Evolutionary conservation across 2,888 invertebrate genomes (phyloP).

Genomic region (Drosophila fungiperda): DNA sequence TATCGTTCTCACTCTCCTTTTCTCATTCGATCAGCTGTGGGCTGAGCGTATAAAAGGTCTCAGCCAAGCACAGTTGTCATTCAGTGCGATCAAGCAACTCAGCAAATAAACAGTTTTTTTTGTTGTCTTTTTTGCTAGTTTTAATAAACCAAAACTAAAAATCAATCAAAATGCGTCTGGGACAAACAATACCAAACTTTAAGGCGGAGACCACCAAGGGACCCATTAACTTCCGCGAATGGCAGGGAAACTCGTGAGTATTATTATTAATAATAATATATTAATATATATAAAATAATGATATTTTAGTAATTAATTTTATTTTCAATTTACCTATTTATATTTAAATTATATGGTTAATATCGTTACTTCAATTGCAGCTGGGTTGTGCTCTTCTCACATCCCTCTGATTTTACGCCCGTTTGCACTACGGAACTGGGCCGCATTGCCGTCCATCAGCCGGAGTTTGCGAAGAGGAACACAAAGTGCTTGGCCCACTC

Average conservation of each 20-base stretch:
- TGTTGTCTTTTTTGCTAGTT: not conserved
- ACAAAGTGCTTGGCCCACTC: conserved; percentile 93
- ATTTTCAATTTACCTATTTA: not conserved
- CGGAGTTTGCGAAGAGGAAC: conserved; percentile 89
- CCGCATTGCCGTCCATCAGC: conserved; percentile 89
- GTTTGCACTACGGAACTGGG: conserved; percentile 96
- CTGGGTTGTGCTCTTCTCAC: conserved; percentile 95
- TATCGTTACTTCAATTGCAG: conserved; percentile 73
- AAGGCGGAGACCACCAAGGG: conserved; percentile 90
- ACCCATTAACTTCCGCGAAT: conserved; percentile 91
- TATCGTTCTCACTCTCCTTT: not conserved
- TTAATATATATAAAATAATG: not conserved
- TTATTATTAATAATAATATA: not conserved
- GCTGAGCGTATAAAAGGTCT: conserved; percentile 49
- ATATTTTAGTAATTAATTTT: not conserved
- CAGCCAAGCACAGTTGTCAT: conserved; percentile 11
- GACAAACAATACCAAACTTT: conserved; percentile 91
- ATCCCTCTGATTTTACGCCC: conserved; percentile 95
- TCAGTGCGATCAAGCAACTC: conserved; percentile 38
- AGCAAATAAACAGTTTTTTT: conserved; percentile 11
- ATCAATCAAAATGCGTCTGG: conserved; percentile 87
- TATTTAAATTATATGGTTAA: not conserved
- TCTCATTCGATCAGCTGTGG: not conserved
- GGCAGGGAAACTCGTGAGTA: conserved; percentile 91
- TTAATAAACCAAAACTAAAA: conserved; percentile 11